Evolutionary conservation across 2,888 invertebrate genomes (phyloP).

Genomic region (Hyalella azteca): DNA sequence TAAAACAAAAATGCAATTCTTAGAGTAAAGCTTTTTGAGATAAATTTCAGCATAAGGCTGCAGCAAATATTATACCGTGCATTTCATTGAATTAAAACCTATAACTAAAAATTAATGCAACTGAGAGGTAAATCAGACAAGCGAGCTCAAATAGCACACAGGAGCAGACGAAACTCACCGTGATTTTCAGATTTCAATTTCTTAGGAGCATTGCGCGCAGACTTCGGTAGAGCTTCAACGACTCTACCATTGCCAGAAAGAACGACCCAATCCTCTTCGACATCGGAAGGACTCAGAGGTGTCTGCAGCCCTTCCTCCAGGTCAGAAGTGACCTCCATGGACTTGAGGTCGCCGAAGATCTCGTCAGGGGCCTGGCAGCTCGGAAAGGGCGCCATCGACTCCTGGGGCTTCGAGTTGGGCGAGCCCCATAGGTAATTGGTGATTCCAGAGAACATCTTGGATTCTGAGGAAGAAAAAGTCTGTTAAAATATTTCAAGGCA

Average conservation of each 20-base stretch:
- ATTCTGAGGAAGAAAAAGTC: background rate
- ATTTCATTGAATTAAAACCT: too few species aligned
- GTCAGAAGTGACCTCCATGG: constrained; percentile 21
- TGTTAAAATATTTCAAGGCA: too few species aligned
- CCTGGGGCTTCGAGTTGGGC: background rate
- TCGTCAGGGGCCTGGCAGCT: background rate
- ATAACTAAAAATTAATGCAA: too few species aligned
- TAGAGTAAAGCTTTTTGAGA: too few species aligned
- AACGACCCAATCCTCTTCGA: constrained; percentile 19
- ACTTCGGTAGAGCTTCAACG: background rate
- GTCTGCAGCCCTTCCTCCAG: constrained; percentile 9
- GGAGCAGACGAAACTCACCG: too few species aligned
- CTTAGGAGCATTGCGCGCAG: background rate
- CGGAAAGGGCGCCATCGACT: background rate
- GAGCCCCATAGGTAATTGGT: constrained; percentile 23
- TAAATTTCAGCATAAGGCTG: too few species aligned
- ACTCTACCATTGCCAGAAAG: background rate
- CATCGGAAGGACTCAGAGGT: background rate
- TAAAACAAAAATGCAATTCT: too few species aligned
- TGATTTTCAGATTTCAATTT: background rate
- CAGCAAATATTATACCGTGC: too few species aligned
- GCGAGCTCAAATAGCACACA: too few species aligned
- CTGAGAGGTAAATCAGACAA: too few species aligned
- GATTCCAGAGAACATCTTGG: constrained; percentile 19
- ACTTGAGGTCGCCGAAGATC: constrained; percentile 15